phyloP scores from a whole-genome alignment of 2,888 invertebrate species.

The Caenorhabditis panamensis region DNA sequence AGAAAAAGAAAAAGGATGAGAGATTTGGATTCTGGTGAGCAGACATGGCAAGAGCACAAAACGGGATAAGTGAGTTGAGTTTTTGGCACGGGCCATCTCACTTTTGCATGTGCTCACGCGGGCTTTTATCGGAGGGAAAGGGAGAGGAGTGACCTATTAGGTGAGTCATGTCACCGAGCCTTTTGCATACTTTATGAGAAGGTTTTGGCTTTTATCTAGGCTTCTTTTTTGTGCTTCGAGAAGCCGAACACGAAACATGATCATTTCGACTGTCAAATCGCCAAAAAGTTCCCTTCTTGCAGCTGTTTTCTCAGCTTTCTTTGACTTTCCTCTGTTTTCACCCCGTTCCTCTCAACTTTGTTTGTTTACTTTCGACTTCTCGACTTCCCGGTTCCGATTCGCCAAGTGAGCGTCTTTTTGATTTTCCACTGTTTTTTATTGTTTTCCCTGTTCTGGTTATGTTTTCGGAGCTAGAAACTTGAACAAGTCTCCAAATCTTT shows the following conservation, averaged over 20 bases:
- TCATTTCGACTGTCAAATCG: too few species aligned
- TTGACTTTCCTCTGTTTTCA: neutral
- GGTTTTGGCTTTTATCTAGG: neutral
- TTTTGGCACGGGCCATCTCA: too few species aligned
- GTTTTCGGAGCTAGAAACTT: too few species aligned
- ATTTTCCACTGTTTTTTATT: neutral
- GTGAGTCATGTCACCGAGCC: neutral
- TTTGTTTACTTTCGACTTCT: neutral
- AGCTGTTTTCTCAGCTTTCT: neutral
- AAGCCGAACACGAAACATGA: too few species aligned
- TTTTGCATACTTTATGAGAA: neutral
- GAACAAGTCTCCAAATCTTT: neutral
- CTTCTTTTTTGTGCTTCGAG: too few species aligned
- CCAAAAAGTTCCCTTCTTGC: neutral
- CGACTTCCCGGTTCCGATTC: neutral
- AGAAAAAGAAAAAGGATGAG: constrained; percentile 17
- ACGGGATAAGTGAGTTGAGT: constrained; percentile 51
- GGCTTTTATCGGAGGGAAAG: too few species aligned
- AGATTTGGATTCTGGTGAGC: too few species aligned
- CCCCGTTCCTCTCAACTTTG: neutral
- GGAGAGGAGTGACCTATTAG: neutral
- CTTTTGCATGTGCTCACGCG: too few species aligned
- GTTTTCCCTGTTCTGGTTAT: too few species aligned
- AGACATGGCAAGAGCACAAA: constrained; percentile 19
- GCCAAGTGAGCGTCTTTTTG: neutral